Conservation (phyloP, 2,113 vertebrate species). For the Heteronetta atricapilla region DNA sequence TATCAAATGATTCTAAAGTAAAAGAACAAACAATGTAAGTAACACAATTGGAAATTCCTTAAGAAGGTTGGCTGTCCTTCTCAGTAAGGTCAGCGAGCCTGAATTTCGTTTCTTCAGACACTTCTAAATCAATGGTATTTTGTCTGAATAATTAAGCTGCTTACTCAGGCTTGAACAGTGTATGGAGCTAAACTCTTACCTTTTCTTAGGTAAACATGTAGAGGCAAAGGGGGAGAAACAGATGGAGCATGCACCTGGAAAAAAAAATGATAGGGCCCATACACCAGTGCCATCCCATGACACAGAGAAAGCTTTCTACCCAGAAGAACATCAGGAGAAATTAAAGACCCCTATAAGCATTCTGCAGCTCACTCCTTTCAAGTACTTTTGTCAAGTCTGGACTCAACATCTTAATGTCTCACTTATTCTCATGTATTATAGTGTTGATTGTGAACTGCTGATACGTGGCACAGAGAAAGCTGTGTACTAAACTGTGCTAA, state of each 20-base stretch:
- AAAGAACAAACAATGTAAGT: conserved; percentile 12
- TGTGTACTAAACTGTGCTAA: not conserved
- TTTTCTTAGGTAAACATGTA: not conserved
- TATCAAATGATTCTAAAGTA: not conserved
- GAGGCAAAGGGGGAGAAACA: not conserved
- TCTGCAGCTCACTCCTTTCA: not conserved
- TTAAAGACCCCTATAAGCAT: not conserved
- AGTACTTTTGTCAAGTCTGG: not conserved
- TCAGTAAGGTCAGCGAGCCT: not conserved
- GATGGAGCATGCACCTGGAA: not conserved
- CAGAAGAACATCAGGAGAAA: not conserved
- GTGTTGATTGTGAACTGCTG: not conserved
- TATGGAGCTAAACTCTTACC: not conserved
- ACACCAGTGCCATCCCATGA: not conserved
- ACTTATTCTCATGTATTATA: not conserved
- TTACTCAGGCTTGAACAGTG: conserved; percentile 16
- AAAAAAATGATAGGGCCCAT: not conserved
- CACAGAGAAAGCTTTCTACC: not conserved
- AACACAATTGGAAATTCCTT: not conserved
- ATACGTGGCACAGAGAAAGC: not conserved
- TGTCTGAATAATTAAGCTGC: conserved; percentile 56
- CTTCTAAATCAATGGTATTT: conserved; percentile 42
- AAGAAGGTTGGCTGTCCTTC: not conserved
- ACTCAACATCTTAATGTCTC: not conserved
- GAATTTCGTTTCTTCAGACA: conserved; percentile 34